Evolutionary conservation across 2,888 invertebrate species (phyloP).

Genomic region (Rapana venosa): DNA sequence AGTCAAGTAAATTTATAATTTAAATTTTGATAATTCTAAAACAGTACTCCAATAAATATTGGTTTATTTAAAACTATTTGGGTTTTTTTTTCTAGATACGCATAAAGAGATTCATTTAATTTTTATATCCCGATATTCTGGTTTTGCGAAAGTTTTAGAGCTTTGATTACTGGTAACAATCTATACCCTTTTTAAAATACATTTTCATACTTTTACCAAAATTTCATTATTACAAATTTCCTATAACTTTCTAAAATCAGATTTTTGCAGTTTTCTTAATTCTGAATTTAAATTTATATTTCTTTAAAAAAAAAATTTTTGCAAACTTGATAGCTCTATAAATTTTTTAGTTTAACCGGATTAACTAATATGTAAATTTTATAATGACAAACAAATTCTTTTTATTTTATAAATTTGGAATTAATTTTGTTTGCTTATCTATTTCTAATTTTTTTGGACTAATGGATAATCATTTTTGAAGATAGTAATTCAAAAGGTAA

Average conservation of each 20-base stretch:
- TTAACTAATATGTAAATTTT: neutral
- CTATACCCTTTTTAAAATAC: neutral
- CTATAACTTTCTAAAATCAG: neutral
- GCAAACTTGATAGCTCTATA: neutral
- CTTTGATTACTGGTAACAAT: neutral
- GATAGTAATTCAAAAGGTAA: neutral
- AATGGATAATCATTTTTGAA: neutral
- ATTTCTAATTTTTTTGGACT: neutral
- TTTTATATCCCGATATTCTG: neutral
- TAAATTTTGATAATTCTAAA: conserved; percentile 49
- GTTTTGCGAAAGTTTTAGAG: neutral
- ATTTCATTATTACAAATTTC: neutral
- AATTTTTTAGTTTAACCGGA: neutral
- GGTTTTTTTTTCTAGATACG: neutral
- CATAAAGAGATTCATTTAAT: neutral
- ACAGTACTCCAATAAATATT: conserved; percentile 43
- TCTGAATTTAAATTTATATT: neutral
- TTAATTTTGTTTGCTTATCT: neutral
- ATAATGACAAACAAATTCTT: neutral
- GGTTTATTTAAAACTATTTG: conserved; percentile 49
- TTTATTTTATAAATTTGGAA: neutral
- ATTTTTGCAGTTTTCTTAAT: neutral
- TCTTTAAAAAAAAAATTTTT: neutral
- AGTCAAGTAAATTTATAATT: conserved; percentile 50
- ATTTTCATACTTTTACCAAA: conserved; percentile 5